Evolutionary conservation across 2,888 invertebrate species (phyloP).

Genomic region (Hoplodrina blanda): DNA sequence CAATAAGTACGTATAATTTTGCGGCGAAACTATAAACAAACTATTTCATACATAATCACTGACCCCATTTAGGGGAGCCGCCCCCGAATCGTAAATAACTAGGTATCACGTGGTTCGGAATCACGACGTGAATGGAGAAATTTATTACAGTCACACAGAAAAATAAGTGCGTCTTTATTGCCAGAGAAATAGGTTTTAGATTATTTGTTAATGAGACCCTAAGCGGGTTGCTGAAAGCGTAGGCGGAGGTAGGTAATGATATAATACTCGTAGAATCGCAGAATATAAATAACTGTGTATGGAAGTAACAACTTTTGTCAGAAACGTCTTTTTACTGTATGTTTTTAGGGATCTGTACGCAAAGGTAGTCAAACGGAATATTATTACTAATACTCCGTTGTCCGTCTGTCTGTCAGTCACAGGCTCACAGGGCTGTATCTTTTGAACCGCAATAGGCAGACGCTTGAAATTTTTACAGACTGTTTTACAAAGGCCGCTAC

Average conservation of each 20-base stretch:
- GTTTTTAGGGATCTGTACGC: no score
- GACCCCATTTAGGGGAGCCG: conserved; percentile 67
- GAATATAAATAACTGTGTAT: conserved; percentile 6
- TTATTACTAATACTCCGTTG: no score
- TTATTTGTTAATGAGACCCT: conserved; percentile 44
- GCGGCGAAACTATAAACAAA: conserved; percentile 62
- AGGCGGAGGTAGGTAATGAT: not conserved
- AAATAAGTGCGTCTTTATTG: conserved; percentile 66
- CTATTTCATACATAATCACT: conserved; percentile 72
- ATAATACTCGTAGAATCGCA: conserved; percentile 14
- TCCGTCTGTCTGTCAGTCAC: no score
- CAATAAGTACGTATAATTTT: conserved; percentile 60
- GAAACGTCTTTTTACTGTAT: not conserved
- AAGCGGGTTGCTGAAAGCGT: conserved; percentile 15
- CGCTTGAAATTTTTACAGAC: no score
- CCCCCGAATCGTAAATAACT: conserved; percentile 71
- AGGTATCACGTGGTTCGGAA: conserved; percentile 69
- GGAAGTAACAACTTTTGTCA: not conserved
- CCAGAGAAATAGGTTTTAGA: conserved; percentile 40
- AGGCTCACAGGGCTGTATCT: no score
- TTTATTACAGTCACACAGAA: conserved; percentile 70
- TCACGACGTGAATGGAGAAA: conserved; percentile 69
- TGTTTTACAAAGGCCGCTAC: no score
- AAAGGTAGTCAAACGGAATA: no score
- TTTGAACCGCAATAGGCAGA: no score